Evolutionary conservation across 2,113 vertebrate genomes (phyloP).

Genomic region (rat (Rattus norvegicus)): GRCr8 NC_086022.1:174138001-174138500

Average conservation of each 20-base stretch:
- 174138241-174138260: neutral
- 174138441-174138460: neutral
- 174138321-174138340: neutral
- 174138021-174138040: neutral
- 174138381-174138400: neutral
- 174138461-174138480: neutral
- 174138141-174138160: neutral
- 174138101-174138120: neutral
- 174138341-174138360: neutral
- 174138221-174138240: neutral
- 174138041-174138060: neutral
- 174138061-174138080: neutral
- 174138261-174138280: neutral
- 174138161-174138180: neutral
- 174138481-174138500: neutral
- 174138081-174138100: neutral
- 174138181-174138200: neutral
- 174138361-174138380: neutral
- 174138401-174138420: neutral
- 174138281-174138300: neutral
- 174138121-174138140: neutral
- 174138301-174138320: neutral
- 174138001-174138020: neutral
- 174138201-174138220: neutral
- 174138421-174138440: neutral